Conservation (phyloP, 1,140 invertebrate genomes). For the Meloidogyne floridensis region DNA sequence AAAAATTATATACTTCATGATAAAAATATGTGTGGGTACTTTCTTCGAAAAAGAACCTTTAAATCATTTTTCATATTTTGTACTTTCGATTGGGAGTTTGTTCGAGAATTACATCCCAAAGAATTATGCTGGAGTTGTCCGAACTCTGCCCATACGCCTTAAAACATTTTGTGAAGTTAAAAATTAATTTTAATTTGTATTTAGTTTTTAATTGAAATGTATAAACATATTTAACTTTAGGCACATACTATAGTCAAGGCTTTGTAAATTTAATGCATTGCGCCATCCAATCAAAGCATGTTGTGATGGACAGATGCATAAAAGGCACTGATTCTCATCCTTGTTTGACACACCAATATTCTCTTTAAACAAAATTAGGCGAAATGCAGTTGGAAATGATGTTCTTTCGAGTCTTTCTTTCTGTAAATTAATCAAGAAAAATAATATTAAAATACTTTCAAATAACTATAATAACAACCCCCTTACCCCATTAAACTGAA, state of each 20-base stretch:
- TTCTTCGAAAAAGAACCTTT: no score
- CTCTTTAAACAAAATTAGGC: not conserved
- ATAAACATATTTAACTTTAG: not conserved
- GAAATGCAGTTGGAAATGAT: constrained; percentile 27
- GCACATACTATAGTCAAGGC: constrained; percentile 7
- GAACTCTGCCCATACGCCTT: not conserved
- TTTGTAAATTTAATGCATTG: constrained; percentile 18
- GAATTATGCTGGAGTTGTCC: not conserved
- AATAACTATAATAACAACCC: no score
- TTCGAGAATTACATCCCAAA: no score
- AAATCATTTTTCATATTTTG: no score
- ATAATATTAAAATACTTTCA: not conserved
- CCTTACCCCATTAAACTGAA: constrained; percentile 18
- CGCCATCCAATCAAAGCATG: constrained; percentile 25
- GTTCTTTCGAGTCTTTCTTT: constrained; percentile 18
- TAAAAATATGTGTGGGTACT: no score
- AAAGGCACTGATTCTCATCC: not conserved
- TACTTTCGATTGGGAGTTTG: no score
- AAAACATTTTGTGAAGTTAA: not conserved
- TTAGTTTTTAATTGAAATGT: no score
- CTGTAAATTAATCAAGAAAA: not conserved
- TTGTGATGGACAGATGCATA: constrained; percentile 23
- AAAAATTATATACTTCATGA: no score
- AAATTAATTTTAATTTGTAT: not conserved
- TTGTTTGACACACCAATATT: not conserved